Percentiles rank a stretch among this genome's conserved stretches.
phyloP scores from a whole-genome alignment of 2,113 vertebrate genomes.

The Okapia johnstoni region DNA sequence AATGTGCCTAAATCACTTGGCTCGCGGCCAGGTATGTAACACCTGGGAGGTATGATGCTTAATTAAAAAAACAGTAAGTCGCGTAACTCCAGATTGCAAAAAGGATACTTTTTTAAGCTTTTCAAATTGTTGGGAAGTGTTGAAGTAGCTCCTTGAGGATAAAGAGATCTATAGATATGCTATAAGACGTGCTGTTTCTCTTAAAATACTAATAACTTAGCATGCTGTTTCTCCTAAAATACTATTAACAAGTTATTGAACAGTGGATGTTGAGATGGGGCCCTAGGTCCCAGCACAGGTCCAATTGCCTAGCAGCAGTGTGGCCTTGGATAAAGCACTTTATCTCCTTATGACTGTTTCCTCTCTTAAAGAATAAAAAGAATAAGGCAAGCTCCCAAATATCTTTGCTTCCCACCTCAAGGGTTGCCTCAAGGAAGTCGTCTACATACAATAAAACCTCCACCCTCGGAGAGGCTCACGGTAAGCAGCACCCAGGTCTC shows the following conservation, averaged over 20 bases:
- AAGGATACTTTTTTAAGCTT: background rate
- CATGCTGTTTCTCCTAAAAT: background rate
- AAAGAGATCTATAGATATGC: background rate
- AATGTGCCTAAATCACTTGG: background rate
- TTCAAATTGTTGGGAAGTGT: background rate
- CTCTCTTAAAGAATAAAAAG: background rate
- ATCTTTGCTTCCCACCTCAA: background rate
- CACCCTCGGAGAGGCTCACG: background rate
- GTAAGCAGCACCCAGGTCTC: background rate
- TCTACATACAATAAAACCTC: background rate
- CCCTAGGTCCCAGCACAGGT: background rate
- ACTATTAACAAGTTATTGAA: background rate
- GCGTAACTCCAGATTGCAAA: background rate
- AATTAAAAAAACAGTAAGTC: background rate
- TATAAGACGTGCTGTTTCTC: background rate
- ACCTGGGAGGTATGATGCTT: background rate
- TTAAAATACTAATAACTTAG: background rate
- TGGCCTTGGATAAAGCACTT: background rate
- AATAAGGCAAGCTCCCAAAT: background rate
- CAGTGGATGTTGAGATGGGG: background rate
- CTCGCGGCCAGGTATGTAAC: background rate
- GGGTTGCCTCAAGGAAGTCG: background rate
- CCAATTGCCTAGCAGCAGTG: background rate
- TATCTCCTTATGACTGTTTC: background rate
- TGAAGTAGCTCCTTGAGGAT: background rate